Conservation (phyloP, 1,140 invertebrate species). For the Stegodyphus mimosarum region DNA sequence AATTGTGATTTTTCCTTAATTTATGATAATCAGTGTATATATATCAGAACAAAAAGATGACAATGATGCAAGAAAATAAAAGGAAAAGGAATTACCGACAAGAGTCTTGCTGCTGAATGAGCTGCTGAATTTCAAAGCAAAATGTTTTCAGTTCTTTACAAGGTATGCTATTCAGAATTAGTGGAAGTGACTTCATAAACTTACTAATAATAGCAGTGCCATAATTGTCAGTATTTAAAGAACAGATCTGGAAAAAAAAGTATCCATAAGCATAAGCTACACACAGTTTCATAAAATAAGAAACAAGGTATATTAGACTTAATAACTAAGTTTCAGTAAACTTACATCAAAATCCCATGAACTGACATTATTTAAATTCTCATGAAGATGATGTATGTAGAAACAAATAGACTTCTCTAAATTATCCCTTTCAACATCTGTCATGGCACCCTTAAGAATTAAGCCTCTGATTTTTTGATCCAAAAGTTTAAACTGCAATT, state of each 20-base stretch:
- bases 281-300: not conserved
- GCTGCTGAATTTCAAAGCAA: not conserved
- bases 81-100: too few species aligned
- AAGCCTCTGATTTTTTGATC: slow-evolving; percentile 26
- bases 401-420: not conserved
- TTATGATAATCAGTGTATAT: too few species aligned
- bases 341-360: slow-evolving; percentile 40
- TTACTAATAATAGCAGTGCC: slow-evolving; percentile 12
- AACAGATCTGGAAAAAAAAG: slow-evolving; percentile 5
- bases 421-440: slow-evolving; percentile 6
- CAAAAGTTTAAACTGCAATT: slow-evolving; percentile 13
- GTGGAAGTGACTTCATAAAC: not conserved
- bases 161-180: slow-evolving; percentile 2
- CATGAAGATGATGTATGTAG: not conserved
- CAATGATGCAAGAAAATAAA: too few species aligned
- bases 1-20: too few species aligned
- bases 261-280: not conserved
- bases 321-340: not conserved
- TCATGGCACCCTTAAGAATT: not conserved
- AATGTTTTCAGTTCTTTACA: slow-evolving; percentile 1
- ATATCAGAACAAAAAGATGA: too few species aligned
- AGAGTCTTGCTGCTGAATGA: too few species aligned
- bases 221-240: slow-evolving; percentile 18
- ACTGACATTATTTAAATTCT: not conserved
- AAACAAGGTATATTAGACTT: not conserved